Base-by-base conservation (phyloP, 2,113 vertebrate species). In the Misgurnus mizolepis region DNA sequence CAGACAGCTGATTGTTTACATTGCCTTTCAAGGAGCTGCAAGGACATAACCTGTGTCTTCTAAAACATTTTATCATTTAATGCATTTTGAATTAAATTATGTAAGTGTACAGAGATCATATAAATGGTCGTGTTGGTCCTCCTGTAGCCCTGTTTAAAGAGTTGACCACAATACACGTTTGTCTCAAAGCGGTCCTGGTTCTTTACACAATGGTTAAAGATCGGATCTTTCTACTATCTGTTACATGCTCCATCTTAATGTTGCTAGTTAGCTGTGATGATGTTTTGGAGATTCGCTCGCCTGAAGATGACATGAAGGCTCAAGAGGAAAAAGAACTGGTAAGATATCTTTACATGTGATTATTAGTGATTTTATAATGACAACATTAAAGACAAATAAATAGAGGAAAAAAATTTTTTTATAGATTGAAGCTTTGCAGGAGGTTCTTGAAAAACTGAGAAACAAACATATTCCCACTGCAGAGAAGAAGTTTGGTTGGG, bases 401-500 rank as follows among this genome's bases (percentile, higher is more conserved):
- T 11, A 0, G 10, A 11, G 0, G 8, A 4, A 17, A 34, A 55
- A 9, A n/a, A 43, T 7, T 6, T 8, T 67, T 40, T 67, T 76
- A 7, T 81, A 94, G 93, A 89, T 89, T 0, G 88, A 89, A 73
- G 87, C 80, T 43, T 89, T 95, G 69, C 92, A 93, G 79, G 93
- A 93, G 65, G 87, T 91, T 22, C 90, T 94, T 85, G 90, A 92
- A 83, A 89, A 93, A 34, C 81, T 93, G 70, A 91, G 85, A 66
- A 90, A 74, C 83, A 88, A 89, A 82, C 88, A 88, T 67, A 88
- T 86, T 76, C 93, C 89, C 0, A 78, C 87, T 1, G 75, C 86
- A 3, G 91, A 93, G 90, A 95, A 94, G 82, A 92, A 94, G 67
- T 88, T 93, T 39, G 91, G 93, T 84, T 90, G 91, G 91, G 88